Base-by-base conservation (phyloP, 2,113 vertebrate genomes). In the Microcebus lehilahytsara region DNA sequence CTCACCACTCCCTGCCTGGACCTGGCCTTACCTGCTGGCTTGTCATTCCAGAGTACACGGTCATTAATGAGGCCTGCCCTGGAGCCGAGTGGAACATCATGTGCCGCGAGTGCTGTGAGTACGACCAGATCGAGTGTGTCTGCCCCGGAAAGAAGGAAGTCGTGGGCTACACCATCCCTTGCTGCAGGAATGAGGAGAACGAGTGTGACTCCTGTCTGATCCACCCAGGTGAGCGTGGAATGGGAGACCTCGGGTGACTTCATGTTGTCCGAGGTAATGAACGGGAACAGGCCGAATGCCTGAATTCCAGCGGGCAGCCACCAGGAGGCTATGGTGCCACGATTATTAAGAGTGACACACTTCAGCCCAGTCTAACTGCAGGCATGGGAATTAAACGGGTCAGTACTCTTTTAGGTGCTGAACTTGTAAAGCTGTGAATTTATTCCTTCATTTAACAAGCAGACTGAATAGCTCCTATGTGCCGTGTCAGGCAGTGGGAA, bases 191-290 rank as follows among this genome's bases (percentile, higher is more conserved):
- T 0, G 99, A 99, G 95, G 99, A 99, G 14, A 99, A 99, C 0
- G 99, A 99, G 88, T 99, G 99, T 4, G 99, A 99, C 93, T 99
- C 99, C 97, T 99, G 99, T 97, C 99, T 99, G 95, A 99, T 99
- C 91, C 99, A 99, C 97, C 99, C 99, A 98, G 99, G 99, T 99
- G 92, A 60, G 97, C 56, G 85, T 32, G 42, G 1, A 0, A 1
- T 1, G 49, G 42, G 62, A 22, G 14, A 34, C 72, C 20, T 30
- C 22, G 0, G 37, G 46, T 42, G 1, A 51, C 37, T 27, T 69
- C 11, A 0, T 5, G 20, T 20, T 84, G 75, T 64, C 75, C 58
- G n/a, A 58, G 7, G 84, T 46, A 46, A 46, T 46, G 46, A 46
- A 46, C 8, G 27, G 60, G 56, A 71, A 46, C 13, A 27, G 46